These are phyloP conservation scores for Sparus aurata DNA, from an alignment of 2,797 vertebrate genomes.

Conservation along the genomic window DNA sequence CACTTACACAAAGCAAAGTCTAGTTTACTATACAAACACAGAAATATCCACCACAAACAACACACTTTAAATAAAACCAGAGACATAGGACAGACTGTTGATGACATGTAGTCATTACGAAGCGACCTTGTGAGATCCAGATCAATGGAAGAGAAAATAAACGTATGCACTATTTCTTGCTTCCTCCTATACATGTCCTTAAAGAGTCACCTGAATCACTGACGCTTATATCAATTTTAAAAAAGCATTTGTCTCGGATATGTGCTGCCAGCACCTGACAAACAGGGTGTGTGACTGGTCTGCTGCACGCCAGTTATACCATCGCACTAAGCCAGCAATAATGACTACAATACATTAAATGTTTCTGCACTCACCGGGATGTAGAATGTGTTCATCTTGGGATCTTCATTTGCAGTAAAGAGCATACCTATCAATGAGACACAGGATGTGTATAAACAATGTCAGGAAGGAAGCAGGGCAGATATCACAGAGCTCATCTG, in stretches of 20 bases:
- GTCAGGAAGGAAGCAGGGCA: conserved; percentile 1
- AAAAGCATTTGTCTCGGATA: not conserved
- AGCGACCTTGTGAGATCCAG: not conserved
- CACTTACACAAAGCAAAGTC: conserved; percentile 55
- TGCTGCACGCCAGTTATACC: not conserved
- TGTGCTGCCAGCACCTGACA: not conserved
- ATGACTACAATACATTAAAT: conserved; percentile 9
- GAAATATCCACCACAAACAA: not conserved
- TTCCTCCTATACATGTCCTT: not conserved
- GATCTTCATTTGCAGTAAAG: conserved; percentile 96
- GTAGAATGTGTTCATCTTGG: conserved; percentile 99
- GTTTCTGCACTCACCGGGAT: conserved; percentile 90
- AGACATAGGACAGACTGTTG: conserved; percentile 19
- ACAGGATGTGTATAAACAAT: conserved; percentile 15
- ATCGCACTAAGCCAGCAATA: not conserved
- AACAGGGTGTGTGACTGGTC: not conserved
- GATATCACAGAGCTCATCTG: conserved; percentile 17
- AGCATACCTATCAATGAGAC: conserved; percentile 90
- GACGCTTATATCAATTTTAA: not conserved
- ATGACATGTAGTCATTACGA: not conserved
- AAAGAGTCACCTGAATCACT: not conserved
- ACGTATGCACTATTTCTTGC: not conserved
- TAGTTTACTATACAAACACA: conserved; percentile 55
- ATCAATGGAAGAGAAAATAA: conserved; percentile 1
- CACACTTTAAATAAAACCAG: not conserved